Base-by-base conservation (phyloP, 2,888 invertebrate species). In the Cyclophora albipunctata region DNA sequence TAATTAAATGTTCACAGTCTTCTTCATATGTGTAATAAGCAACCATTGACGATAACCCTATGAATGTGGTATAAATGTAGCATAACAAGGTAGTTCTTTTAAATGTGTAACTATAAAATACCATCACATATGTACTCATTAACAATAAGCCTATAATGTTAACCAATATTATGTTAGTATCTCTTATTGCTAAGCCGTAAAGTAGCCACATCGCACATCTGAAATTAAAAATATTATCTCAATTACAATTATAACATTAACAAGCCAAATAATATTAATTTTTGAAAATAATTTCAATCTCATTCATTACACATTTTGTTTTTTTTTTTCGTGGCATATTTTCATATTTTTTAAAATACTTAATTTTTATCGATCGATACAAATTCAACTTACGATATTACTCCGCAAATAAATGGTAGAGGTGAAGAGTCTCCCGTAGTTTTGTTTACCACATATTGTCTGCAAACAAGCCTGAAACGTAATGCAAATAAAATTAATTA, bases 201-300 rank as follows among this genome's bases (percentile, higher is more conserved):
- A 93, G 86, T 40, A 96, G 78, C 96, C 96, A 96, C 51, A 96
- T 83, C 61, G 91, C 91, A 67, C 93, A 92, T 57, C 95, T 95
- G 85, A 52, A 90, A 88, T 51, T 52, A 55, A 52, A 67, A 57
- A 43, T 34, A 42, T 34, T 6, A 33, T 34, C 42, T 35, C 33
- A 1, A 34, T 34, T 40, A 7, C 40, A 40, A 40, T 40, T 40
- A 20, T 3, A 40, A 40, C 6, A 3, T 3, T 40, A 7, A 40
- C 2, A 7, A 40, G 5, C 40, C 40, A 3, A 7, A 7, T 7
- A 7, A 7, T 7, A 40, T 40, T 40, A 40, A 40, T 7, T 40
- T 7, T 7, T 40, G 20, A 20, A 20, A 20, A 20, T 1, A 20
- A 20, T 20, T 20, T 20, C 20, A 20, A 20, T 20, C 20, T 20